Evolutionary conservation across 2,797 vertebrate genomes (phyloP).

Genomic region (Urophycis tenuis): DNA sequence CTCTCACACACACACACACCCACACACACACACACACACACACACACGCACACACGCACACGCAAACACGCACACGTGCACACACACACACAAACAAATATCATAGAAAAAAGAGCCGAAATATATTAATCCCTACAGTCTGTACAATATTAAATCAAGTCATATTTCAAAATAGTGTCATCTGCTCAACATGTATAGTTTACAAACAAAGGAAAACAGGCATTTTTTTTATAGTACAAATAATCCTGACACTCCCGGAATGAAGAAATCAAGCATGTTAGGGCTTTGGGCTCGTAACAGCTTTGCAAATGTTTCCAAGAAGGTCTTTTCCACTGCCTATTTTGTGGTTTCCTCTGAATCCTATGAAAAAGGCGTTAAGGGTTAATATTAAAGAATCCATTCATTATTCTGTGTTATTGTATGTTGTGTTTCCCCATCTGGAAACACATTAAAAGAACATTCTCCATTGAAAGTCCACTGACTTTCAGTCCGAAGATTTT

Average conservation of each 20-base stretch:
- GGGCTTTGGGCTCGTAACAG: slow-evolving; percentile 60
- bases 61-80: slow-evolving; percentile 20
- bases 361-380: slow-evolving; percentile 55
- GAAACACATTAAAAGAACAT: slow-evolving; percentile 51
- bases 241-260: slow-evolving; percentile 66
- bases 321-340: slow-evolving; percentile 49
- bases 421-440: slow-evolving; percentile 55
- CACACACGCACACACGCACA: slow-evolving; percentile 8
- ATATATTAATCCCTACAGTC: slow-evolving; percentile 64
- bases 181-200: slow-evolving; percentile 70
- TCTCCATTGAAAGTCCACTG: slow-evolving; percentile 48
- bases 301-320: slow-evolving; percentile 60
- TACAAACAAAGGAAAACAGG: slow-evolving; percentile 73
- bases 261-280: slow-evolving; percentile 66
- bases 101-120: slow-evolving; percentile 70
- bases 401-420: slow-evolving; percentile 43
- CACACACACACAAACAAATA: slow-evolving; percentile 57
- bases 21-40: background rate
- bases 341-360: slow-evolving; percentile 55
- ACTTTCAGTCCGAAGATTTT: slow-evolving; percentile 48
- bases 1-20: background rate
- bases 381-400: slow-evolving; percentile 47
- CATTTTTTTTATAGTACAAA: slow-evolving; percentile 67
- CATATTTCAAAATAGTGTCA: slow-evolving; percentile 75
- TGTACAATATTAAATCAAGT: slow-evolving; percentile 73